phyloP scores from a whole-genome alignment of 1,140 invertebrate species.

The Nebria ingens region DNA sequence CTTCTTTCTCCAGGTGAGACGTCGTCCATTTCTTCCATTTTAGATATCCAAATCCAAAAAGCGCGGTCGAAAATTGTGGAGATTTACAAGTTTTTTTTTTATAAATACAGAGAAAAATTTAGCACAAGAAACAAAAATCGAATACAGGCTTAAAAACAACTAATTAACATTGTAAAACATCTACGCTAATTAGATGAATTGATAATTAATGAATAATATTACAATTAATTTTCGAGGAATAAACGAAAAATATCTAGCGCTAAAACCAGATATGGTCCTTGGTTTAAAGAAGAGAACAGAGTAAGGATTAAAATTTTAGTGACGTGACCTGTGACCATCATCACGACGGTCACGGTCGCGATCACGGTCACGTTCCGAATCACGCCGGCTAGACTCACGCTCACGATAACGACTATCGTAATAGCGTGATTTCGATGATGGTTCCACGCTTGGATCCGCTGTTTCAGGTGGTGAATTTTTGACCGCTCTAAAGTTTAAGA shows the following conservation, averaged over 20 bases:
- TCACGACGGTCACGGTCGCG: conserved; percentile 56
- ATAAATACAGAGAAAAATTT: too few species aligned
- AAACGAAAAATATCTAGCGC: too few species aligned
- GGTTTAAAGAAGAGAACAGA: too few species aligned
- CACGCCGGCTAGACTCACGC: conserved; percentile 42
- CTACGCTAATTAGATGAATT: neutral
- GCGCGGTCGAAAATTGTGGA: too few species aligned
- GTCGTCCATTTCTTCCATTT: too few species aligned
- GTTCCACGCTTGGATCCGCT: conserved; percentile 41
- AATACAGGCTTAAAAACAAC: neutral
- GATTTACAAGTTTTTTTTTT: too few species aligned
- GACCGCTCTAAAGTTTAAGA: conserved; percentile 34
- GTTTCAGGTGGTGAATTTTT: conserved; percentile 48
- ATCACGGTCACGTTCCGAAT: conserved; percentile 53
- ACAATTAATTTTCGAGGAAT: too few species aligned
- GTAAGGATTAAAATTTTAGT: conserved; percentile 36
- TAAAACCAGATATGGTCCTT: too few species aligned
- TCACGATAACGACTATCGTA: conserved; percentile 70
- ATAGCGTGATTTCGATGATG: conserved; percentile 52
- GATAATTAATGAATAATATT: neutral
- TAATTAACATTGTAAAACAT: neutral
- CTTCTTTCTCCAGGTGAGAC: too few species aligned
- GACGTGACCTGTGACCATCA: conserved; percentile 59
- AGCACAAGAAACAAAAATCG: neutral
- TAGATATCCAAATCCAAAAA: too few species aligned